phyloP scores from a whole-genome alignment of 2,797 vertebrate genomes.

The Coendou prehensilis region DNA sequence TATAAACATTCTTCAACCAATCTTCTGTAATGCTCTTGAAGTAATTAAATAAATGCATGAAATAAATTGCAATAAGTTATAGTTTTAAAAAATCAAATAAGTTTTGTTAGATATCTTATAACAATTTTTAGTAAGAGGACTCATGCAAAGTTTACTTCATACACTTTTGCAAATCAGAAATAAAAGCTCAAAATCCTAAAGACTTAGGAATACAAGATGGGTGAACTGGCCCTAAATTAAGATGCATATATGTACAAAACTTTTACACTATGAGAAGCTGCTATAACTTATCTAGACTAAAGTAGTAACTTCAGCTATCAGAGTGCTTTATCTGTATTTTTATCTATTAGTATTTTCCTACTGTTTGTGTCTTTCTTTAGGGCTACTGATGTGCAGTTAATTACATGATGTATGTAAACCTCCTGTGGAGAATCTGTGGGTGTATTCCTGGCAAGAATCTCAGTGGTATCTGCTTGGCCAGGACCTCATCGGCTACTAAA shows the following conservation, averaged over 20 bases:
- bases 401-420: background rate
- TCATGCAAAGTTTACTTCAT: background rate
- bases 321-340: background rate
- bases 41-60: constrained; percentile 1
- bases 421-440: background rate
- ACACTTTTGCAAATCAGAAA: constrained; percentile 42
- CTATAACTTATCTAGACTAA: background rate
- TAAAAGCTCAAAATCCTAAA: constrained; percentile 67
- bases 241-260: background rate
- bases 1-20: background rate
- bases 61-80: background rate
- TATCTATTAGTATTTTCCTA: background rate
- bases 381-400: background rate
- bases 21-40: background rate
- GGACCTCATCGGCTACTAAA: background rate
- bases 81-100: constrained; percentile 25
- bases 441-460: background rate
- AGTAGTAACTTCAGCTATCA: background rate
- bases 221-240: constrained; percentile 76
- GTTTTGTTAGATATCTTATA: background rate
- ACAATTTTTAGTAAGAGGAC: background rate
- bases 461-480: background rate
- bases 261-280: background rate
- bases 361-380: background rate
- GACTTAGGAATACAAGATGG: constrained; percentile 79